Conservation (phyloP, 1,140 invertebrate species). For the Zaprionus tsacasi region DNA sequence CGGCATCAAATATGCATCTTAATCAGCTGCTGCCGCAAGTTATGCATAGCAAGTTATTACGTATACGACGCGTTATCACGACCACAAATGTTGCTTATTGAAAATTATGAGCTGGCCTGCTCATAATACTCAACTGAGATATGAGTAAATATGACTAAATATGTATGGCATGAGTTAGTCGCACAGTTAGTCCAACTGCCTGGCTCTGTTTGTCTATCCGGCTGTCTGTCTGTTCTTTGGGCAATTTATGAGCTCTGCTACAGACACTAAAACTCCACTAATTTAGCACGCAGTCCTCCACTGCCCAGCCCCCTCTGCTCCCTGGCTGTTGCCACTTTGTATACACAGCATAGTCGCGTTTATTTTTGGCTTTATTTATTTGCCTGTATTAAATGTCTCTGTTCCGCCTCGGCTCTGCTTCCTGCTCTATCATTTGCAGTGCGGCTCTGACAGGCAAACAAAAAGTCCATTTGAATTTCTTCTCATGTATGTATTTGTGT, state of each 20-base stretch:
- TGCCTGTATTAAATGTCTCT: slow-evolving; percentile 73
- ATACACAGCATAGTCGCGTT: slow-evolving; percentile 48
- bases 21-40: slow-evolving; percentile 38
- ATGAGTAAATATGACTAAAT: slow-evolving; percentile 31
- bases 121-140: slow-evolving; percentile 29
- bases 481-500: slow-evolving; percentile 15
- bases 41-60: slow-evolving; percentile 61
- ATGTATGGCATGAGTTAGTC: slow-evolving; percentile 6
- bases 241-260: slow-evolving; percentile 63
- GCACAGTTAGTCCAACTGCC: neutral
- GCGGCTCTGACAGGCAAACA: slow-evolving; percentile 25
- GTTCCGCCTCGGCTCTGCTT: slow-evolving; percentile 20
- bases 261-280: slow-evolving; percentile 73
- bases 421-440: slow-evolving; percentile 39
- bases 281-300: slow-evolving; percentile 56
- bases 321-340: slow-evolving; percentile 44
- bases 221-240: slow-evolving; percentile 19
- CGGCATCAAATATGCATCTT: slow-evolving; percentile 52
- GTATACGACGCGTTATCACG: slow-evolving; percentile 67
- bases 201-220: neutral
- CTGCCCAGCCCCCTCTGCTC: slow-evolving; percentile 1
- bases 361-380: slow-evolving; percentile 70
- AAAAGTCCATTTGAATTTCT: slow-evolving; percentile 45
- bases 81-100: slow-evolving; percentile 57
- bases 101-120: slow-evolving; percentile 62